phyloP scores from a whole-genome alignment of 2,888 invertebrate species.

The Pandemis heparana region DNA sequence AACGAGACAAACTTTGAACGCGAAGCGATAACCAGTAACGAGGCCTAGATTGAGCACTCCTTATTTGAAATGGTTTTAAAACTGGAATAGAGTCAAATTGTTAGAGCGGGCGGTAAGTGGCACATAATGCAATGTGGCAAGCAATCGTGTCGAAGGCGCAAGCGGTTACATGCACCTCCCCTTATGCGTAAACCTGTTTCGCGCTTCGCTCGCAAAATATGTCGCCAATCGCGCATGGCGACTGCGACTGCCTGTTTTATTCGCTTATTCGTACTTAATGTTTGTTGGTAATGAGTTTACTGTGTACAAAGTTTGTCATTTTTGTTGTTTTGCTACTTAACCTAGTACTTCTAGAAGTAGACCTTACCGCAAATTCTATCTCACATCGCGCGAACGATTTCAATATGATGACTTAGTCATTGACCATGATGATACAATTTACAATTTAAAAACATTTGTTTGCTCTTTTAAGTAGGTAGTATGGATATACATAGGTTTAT shows the following conservation, averaged over 20 bases:
- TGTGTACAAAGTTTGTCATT: conserved; percentile 39
- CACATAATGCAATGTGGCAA: conserved; percentile 71
- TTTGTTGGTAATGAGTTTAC: conserved; percentile 41
- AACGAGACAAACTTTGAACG: conserved; percentile 25
- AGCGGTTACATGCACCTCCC: conserved; percentile 65
- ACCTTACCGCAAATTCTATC: no score
- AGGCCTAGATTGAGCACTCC: conserved; percentile 41
- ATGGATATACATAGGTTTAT: no score
- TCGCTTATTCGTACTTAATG: conserved; percentile 42
- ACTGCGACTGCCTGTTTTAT: conserved; percentile 54
- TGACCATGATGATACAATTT: background rate
- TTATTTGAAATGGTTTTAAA: conserved; percentile 44
- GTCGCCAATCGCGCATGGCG: conserved; percentile 77
- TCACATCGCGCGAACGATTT: background rate
- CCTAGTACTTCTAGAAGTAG: no score
- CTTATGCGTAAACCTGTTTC: conserved; percentile 73
- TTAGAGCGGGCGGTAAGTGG: conserved; percentile 63
- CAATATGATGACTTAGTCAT: background rate
- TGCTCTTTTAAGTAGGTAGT: background rate
- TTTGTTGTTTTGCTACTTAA: conserved; percentile 28
- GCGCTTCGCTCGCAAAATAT: conserved; percentile 77
- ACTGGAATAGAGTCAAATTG: conserved; percentile 54
- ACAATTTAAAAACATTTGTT: background rate
- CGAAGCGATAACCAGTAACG: conserved; percentile 28
- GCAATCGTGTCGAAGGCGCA: conserved; percentile 62